Evolutionary conservation across 2,113 vertebrate species (phyloP).

Genomic region (Bos taurus): DNA sequence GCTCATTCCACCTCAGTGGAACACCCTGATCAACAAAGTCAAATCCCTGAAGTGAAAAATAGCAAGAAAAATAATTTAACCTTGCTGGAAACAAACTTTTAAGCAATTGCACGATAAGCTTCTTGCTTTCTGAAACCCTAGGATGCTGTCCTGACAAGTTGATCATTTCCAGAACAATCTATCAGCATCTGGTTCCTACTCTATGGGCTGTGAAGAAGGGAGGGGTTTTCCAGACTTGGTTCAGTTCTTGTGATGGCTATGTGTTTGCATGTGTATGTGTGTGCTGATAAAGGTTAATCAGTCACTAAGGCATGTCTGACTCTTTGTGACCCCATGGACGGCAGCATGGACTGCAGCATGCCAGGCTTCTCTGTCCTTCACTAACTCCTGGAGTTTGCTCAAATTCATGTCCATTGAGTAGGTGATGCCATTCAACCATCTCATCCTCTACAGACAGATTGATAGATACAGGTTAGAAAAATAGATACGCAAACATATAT

Average conservation of each 20-base stretch:
- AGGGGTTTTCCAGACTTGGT: not conserved
- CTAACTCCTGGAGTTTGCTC: not conserved
- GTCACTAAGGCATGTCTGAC: not conserved
- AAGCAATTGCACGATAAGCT: not conserved
- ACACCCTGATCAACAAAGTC: not conserved
- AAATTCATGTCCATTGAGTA: not conserved
- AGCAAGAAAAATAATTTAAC: not conserved
- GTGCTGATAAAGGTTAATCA: not conserved
- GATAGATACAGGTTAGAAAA: not conserved
- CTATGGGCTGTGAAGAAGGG: not conserved
- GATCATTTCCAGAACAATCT: not conserved
- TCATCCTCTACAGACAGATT: not conserved
- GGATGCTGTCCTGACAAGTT: not conserved
- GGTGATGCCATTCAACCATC: not conserved
- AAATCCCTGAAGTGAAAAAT: not conserved
- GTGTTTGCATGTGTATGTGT: fast-evolving
- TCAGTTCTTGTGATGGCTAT: not conserved
- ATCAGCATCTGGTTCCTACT: fast-evolving
- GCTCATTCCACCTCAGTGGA: fast-evolving
- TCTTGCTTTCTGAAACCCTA: not conserved
- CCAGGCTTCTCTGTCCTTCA: not conserved
- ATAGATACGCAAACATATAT: not conserved
- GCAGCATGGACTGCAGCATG: not conserved
- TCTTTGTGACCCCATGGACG: fast-evolving
- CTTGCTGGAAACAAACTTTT: not conserved